Base-by-base conservation (phyloP, 1,140 invertebrate species). In the Drosophila yakuba region DNA sequence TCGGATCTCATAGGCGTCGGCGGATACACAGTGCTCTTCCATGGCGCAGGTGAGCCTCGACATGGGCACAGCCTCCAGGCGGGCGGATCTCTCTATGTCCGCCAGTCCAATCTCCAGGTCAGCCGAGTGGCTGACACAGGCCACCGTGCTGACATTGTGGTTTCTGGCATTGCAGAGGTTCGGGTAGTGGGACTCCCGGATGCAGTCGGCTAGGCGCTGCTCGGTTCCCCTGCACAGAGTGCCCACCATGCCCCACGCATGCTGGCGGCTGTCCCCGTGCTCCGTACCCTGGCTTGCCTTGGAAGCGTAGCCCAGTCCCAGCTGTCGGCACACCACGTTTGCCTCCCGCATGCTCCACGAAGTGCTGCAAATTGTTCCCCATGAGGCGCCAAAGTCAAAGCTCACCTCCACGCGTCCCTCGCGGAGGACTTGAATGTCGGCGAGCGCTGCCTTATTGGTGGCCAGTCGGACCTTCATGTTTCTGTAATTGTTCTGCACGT, bases 1-100 rank as follows among this genome's bases (percentile, higher is more conserved):
- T 68, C 96, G 95, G 38, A 96, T 93, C 80, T 94, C 94, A 89
- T 98, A 98, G 2, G 98, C 98, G 45, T 96, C 94, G 1, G 95
- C 95, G 0, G 97, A 96, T 0, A 99, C 92, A 83, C 98, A 99
- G 86, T 98, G 98, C 91, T 99, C 98, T 83, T 99, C 98, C 97
- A 99, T 98, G 6, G 98, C 97, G 85, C 98, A 99, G 69, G 97
- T 96, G 2, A 99, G 93, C 82, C 96, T 95, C 52, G 95, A 96
- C 78, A 98, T 93, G 51, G 96, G 95, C 41, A 95, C 94, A 63
- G 98, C 96, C 91, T 98, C 97, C n/a, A 99, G 93, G 89, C 97
- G 96, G 1, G 96, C 95, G 0, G 96, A 96, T n/a, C 94, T 92
- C 91, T 96, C 95, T 17, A 99, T 93, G 75, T 97, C 96, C 1